Evolutionary conservation across 2,797 vertebrate species (phyloP), one percentile per base, ranked within the genome.

Genomic region (Columba guinea): DNA sequence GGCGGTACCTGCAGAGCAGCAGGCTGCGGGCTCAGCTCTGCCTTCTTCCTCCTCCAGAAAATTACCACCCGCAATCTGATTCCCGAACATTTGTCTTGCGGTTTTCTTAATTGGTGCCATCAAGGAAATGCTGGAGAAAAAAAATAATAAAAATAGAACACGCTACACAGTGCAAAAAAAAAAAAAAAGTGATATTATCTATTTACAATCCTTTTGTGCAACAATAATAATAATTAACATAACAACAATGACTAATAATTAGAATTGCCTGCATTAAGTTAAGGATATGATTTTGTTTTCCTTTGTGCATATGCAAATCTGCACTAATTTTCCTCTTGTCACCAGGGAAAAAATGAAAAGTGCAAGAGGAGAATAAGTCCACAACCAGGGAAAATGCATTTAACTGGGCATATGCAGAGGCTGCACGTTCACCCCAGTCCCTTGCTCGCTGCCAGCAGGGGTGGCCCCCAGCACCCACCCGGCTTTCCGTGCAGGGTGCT

Each of bases 1-100:
- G 92, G 79, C 59, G 18, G 94, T 94, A 97, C 93, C 95, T 95
- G 96, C 95, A 96, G 95, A 96, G 95, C 93, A 96, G 96, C 95
- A 94, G 93, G 94, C 93, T 96, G 95, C 93, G 27, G 84, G 94
- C 94, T 94, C 82, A 18, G 91, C 87, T 90, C 96, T 93, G 93
- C 86, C 60, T 64, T 62, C 89, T 70, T 93, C 84, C 26, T 78
- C 91, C 89, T 81, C 94, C 86, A 94, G 96, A 88, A 95, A 93
- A 96, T 95, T 94, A 93, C 92, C 94, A 86, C 94, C 95, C 89
- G 34, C 94, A 20, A 93, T 91, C 95, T 76, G 92, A 94, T 93
- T 92, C 95, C 92, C 8, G 37, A 95, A 91, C 70, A 92, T 95
- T 96, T 92, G 69, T 95, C 93, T 96, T 87, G 87, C 24, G 22